Base-by-base conservation (phyloP, 2,888 invertebrate genomes). In the Drosophila birchii region DNA sequence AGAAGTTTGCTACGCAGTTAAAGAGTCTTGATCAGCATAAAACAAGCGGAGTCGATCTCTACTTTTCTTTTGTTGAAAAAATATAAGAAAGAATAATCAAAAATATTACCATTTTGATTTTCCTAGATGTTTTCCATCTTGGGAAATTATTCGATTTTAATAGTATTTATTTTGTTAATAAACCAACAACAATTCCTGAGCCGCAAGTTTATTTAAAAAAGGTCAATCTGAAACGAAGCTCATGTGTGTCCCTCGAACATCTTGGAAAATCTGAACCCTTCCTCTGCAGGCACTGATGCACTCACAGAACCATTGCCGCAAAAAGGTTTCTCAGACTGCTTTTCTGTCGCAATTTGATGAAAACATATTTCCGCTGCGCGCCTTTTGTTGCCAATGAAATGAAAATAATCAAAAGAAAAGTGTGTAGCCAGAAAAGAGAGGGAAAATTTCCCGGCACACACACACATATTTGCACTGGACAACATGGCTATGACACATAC, bases 271-370 rank as follows among this genome's bases (percentile, higher is more conserved):
- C 60, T 20, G 20, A 41, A 39, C 39, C 39, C 39, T n/a, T 7
- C 51, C 51, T 43, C 32, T 12, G 41, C 20, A 2, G 39, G 29
- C 29, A 29, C 29, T 29, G 23, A 32, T 32, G 32, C 20, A 34
- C n/a, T 9, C 12, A 34, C 32, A 34, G 20, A 55, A 7, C 41
- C 60, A 61, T 55, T 43, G 34, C 34, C 20, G 20, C 54, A 60
- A 63, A 38, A 60, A 64, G 38, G 63, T 49, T 23, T 49, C 18
- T 14, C 32, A 18, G 39, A 20, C 32, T 14, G 36, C 41, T 47
- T 53, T 66, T 57, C 55, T 55, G 66, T 67, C 43, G 60, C 41
- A 49, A 34, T 34, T 51, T 9, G 34, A 51, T 51, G 51, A 51
- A 51, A 34, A 51, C 51, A 51, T 51, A 51, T 51, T 51, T 51